Conservation (phyloP, 2,797 vertebrate species). For the Microctenopoma steveboyesi region DNA sequence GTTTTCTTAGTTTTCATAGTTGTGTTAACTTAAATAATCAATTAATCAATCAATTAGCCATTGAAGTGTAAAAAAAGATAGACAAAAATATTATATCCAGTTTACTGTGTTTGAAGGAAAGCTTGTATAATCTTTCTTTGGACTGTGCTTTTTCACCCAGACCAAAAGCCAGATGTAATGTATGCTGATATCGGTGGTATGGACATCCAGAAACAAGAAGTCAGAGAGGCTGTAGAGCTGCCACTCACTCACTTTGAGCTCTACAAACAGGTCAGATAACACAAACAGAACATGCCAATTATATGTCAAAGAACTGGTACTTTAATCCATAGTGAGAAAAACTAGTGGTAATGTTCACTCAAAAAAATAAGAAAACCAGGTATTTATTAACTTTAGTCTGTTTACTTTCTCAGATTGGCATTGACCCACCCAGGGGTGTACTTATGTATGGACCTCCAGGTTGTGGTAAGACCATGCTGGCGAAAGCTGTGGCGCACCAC, state of each 20-base stretch:
- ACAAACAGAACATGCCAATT: not conserved
- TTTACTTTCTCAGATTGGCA: slow-evolving; percentile 87
- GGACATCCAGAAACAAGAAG: slow-evolving; percentile 99
- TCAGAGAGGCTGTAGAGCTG: slow-evolving; percentile 94
- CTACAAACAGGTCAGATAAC: slow-evolving; percentile 90
- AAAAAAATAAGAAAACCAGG: not conserved
- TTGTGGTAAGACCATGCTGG: slow-evolving; percentile 96
- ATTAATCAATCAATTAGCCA: not conserved
- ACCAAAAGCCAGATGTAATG: slow-evolving; percentile 97
- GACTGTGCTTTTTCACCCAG: slow-evolving; percentile 66
- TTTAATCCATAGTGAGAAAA: not conserved
- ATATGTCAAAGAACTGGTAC: not conserved
- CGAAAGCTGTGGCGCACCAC: slow-evolving; percentile 95
- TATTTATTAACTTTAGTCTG: not conserved
- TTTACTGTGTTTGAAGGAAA: not conserved
- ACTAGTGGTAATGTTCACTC: not conserved
- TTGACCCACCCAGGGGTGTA: slow-evolving; percentile 93
- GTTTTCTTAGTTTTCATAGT: not conserved
- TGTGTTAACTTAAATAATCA: not conserved
- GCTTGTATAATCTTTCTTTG: not conserved
- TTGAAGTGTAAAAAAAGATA: not conserved
- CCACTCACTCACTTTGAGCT: slow-evolving; percentile 98
- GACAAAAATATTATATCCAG: not conserved
- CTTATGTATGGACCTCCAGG: slow-evolving; percentile 96
- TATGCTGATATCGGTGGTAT: slow-evolving; percentile 96